Evolutionary conservation across 2,888 invertebrate species (phyloP), one percentile per base, ranked within the genome.

Genomic region (Branchipolynoe longqiensis): DNA sequence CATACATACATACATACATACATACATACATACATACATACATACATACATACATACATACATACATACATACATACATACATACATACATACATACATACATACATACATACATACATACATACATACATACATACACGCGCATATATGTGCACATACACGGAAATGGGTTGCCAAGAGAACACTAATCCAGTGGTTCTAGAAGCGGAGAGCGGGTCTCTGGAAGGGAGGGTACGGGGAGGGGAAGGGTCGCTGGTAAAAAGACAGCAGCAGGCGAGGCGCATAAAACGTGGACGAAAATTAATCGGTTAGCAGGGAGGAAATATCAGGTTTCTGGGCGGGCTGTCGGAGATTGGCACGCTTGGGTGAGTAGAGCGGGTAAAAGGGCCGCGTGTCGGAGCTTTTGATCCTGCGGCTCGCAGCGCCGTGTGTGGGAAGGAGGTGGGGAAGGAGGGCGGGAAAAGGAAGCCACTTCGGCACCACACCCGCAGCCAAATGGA

Each of bases 281-380:
- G 69, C 69, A 69, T 69, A 69, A 33, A 69, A 69, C 36, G 69
- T 69, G 38, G 38, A n/a, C 18, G 69, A 69, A 69, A 69, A 69
- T 69, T 69, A 69, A 69, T 69, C 69, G 69, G 69, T 69, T 69
- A 69, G 69, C 69, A 8, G n/a, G n/a, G 69, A n/a, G 69, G 69
- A 69, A 69, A 69, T 69, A 69, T 69, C 69, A 38, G 69, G 38
- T 69, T 69, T 69, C 69, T n/a, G 18, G 36, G n/a, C 38, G 36
- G 38, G 6, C n/a, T 38, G 18, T 14, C 38, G 69, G 36, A 36
- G 36, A 69, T 69, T 69, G 69, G 69, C n/a, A 14, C 69, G 69
- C 69, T 38, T 25, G 6, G n/a, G 36, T 69, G 69, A 38, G 38
- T 38, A 38, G 69, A 14, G 69, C 33, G n/a, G n/a, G 36, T 38